Evolutionary conservation across 2,797 vertebrate genomes (phyloP), one percentile per base, ranked within the genome.

Genomic region (Pagetopsis macropterus): DNA sequence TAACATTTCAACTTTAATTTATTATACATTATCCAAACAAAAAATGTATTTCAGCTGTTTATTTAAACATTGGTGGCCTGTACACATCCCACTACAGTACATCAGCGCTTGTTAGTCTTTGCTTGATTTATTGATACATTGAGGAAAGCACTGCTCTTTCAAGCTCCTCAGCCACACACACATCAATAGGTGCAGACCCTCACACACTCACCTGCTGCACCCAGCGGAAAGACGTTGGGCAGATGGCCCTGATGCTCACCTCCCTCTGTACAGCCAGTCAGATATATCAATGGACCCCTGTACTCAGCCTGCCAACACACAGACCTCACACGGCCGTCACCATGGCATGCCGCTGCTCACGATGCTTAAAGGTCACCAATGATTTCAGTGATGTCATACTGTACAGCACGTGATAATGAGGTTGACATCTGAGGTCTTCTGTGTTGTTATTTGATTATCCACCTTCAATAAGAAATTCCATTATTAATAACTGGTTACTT

Each of bases 211-310:
- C 83, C 81, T 79, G 74, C 81, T 79, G 74, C 60, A 70, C 79
- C 74, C 76, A 84, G 64, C 75, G 31, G 91, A 85, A 94, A 90
- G 78, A 74, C 84, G 90, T 81, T 72, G 65, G 91, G 92, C 90
- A 92, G 87, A 43, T 49, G 61, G 55, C 60, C 76, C 51, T 41
- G 71, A 71, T 84, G 72, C 75, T 84, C 84, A 65, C 69, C 81
- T 78, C 60, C 61, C 55, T 62, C 61, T 76, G 81, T 74, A 85
- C 89, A 78, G 77, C 83, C 75, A 86, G 85, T 93, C 90, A 81
- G 54, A 91, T 93, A 84, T 73, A 79, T 90, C 81, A 87, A 88
- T 90, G 59, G 46, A 82, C 87, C 88, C 90, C 90, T 84, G 86
- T 27, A 60, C 90, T 41, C 67, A 72, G 54, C 27, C 19, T 66